Evolutionary conservation across 1,140 invertebrate species (phyloP).

Genomic region (Trissolcus basalis): DNA sequence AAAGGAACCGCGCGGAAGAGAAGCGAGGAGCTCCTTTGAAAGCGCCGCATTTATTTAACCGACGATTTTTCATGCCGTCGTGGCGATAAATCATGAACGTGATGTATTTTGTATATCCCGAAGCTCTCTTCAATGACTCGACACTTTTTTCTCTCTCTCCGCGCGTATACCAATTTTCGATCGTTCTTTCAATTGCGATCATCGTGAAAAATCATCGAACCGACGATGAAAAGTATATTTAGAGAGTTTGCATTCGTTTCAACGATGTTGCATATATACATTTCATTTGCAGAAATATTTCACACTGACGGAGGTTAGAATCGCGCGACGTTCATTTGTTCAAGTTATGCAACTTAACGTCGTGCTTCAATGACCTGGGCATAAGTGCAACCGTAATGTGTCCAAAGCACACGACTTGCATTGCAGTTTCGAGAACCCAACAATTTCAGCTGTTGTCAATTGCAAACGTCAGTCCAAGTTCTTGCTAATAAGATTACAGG

Average conservation of each 20-base stretch:
- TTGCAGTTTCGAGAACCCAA: constrained; percentile 25
- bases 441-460: constrained; percentile 31
- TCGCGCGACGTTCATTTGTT: constrained; percentile 15
- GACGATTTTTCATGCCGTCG: too few relatives aligned
- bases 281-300: constrained; percentile 32
- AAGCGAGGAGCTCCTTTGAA: too few relatives aligned
- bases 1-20: too few relatives aligned
- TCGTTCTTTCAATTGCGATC: too few relatives aligned
- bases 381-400: constrained; percentile 21
- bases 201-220: not conserved
- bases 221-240: not conserved
- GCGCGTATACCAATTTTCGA: too few relatives aligned
- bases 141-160: too few relatives aligned
- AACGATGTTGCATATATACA: not conserved
- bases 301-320: not conserved
- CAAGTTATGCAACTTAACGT: constrained; percentile 25
- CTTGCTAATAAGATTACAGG: not conserved
- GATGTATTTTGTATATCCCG: too few relatives aligned
- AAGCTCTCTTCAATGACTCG: too few relatives aligned
- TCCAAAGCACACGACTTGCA: constrained; percentile 25
- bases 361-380: constrained; percentile 8
- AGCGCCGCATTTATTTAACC: too few relatives aligned
- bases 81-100: too few relatives aligned
- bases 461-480: constrained; percentile 7
- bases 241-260: too few relatives aligned